These are phyloP conservation scores for Orgyia antiqua DNA, from an alignment of 2,888 invertebrate genomes.

Conservation along the genomic window DNA sequence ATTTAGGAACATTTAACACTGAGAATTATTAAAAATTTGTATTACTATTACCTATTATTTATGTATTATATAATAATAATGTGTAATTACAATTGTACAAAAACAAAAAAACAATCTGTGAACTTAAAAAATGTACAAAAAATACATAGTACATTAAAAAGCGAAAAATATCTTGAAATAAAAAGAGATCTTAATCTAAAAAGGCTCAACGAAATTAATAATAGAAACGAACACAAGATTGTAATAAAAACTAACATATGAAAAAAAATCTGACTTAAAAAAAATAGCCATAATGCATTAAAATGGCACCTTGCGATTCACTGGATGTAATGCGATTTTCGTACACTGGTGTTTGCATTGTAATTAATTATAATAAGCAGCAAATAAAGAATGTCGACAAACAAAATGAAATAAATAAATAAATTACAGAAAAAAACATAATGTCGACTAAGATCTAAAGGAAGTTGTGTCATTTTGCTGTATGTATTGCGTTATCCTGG, in stretches of 20 bases:
- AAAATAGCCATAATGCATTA: constrained; percentile 65
- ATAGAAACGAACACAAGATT: constrained; percentile 64
- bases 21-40: constrained; percentile 66
- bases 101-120: constrained; percentile 50
- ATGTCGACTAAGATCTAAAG: constrained; percentile 29
- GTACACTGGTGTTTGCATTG: constrained; percentile 23
- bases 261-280: constrained; percentile 56
- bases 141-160: constrained; percentile 24
- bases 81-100: constrained; percentile 62
- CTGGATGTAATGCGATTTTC: constrained; percentile 46
- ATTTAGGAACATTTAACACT: constrained; percentile 78
- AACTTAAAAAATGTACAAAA: constrained; percentile 38
- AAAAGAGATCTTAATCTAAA: constrained; percentile 35
- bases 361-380: constrained; percentile 18
- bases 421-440: constrained; percentile 13
- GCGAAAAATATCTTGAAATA: constrained; percentile 28
- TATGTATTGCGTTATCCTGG: constrained; percentile 20
- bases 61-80: constrained; percentile 53
- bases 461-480: constrained; percentile 20
- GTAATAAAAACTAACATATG: constrained; percentile 52
- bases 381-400: constrained; percentile 28
- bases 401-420: constrained; percentile 19
- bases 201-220: constrained; percentile 49
- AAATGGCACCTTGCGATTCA: constrained; percentile 74
- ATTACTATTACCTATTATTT: constrained; percentile 66